Evolutionary conservation across 1,140 invertebrate species (phyloP).

Genomic region (Odontomachus brunneus): DNA sequence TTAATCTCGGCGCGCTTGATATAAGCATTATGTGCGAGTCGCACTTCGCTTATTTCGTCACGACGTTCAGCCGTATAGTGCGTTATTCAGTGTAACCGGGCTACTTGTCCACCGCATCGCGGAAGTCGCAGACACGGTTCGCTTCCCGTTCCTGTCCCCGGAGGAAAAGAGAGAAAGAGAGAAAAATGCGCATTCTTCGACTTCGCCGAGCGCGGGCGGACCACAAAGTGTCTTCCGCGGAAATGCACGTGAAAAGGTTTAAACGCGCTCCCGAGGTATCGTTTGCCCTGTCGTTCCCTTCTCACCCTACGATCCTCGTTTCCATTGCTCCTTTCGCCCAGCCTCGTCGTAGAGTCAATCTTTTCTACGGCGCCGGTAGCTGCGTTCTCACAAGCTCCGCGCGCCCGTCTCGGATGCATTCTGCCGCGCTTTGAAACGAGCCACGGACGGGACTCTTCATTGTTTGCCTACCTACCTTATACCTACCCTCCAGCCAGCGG

Average conservation of each 20-base stretch:
- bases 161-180: slow-evolving; percentile 1
- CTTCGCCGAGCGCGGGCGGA: slow-evolving; percentile 62
- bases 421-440: slow-evolving; percentile 63
- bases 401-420: slow-evolving; percentile 63
- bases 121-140: slow-evolving; percentile 40
- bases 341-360: slow-evolving; percentile 61
- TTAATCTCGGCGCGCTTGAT: too few species aligned
- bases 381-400: slow-evolving; percentile 47
- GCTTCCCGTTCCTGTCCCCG: slow-evolving; percentile 28
- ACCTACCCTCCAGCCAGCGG: slow-evolving; percentile 33
- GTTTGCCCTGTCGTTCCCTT: slow-evolving; percentile 55
- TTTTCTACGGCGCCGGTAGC: slow-evolving; percentile 56
- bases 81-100: neutral
- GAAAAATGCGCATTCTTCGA: slow-evolving; percentile 69
- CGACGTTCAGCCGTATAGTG: neutral
- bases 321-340: slow-evolving; percentile 50
- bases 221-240: slow-evolving; percentile 71
- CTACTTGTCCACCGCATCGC: slow-evolving; percentile 3
- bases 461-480: slow-evolving; percentile 46
- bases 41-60: neutral
- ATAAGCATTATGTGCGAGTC: too few species aligned
- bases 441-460: slow-evolving; percentile 58
- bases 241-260: slow-evolving; percentile 72
- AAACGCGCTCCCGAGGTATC: slow-evolving; percentile 66
- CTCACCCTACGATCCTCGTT: slow-evolving; percentile 35